These are phyloP conservation scores for Piezodorus guildinii DNA, from an alignment of 1,140 invertebrate species.

Conservation along the genomic window DNA sequence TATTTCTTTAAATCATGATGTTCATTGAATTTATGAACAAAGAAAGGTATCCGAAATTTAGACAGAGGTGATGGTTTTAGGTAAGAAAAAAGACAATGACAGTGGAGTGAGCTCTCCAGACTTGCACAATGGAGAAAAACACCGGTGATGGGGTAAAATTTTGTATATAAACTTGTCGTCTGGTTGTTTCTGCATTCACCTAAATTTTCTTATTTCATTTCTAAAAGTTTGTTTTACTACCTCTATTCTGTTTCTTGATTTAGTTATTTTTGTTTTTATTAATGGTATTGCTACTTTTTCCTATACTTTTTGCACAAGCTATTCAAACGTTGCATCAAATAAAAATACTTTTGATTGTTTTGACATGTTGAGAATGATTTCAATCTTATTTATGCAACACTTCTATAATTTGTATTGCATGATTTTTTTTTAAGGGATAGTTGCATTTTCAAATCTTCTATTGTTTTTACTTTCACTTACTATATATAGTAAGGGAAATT, in stretches of 20 bases:
- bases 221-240: neutral
- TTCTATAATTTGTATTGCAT: no score
- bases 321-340: no score
- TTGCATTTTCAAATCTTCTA: no score
- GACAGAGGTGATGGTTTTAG: slow-evolving; percentile 23
- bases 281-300: neutral
- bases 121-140: slow-evolving; percentile 19
- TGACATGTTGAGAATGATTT: no score
- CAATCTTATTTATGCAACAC: no score
- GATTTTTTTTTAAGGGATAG: no score
- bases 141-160: slow-evolving; percentile 21
- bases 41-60: neutral
- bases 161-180: slow-evolving; percentile 1
- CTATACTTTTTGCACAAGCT: neutral
- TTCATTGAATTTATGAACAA: neutral
- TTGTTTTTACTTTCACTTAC: no score
- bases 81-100: slow-evolving; percentile 21
- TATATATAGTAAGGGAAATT: no score
- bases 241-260: neutral
- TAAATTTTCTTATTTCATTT: neutral
- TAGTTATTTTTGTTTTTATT: neutral
- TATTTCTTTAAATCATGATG: neutral
- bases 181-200: neutral
- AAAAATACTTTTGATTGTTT: no score
- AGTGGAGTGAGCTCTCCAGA: slow-evolving; percentile 20